These are phyloP conservation scores for Penelope pileata DNA, from an alignment of 2,113 vertebrate genomes.

Conservation along the genomic window DNA sequence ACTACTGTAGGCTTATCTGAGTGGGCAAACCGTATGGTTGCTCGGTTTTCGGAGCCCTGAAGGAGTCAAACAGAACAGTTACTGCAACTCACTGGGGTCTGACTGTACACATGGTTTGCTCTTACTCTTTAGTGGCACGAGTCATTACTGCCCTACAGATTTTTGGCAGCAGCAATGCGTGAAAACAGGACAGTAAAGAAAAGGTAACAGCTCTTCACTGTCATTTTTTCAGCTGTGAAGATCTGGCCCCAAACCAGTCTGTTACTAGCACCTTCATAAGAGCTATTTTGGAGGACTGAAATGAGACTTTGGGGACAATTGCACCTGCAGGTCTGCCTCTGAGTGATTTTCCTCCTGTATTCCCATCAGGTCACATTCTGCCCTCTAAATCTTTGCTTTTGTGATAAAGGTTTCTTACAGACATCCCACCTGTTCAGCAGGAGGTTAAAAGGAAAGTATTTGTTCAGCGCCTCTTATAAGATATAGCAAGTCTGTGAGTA, in stretches of 20 bases:
- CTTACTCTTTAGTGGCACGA: neutral
- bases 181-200: neutral
- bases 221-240: neutral
- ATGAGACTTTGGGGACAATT: neutral
- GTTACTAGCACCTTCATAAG: neutral
- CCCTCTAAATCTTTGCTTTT: neutral
- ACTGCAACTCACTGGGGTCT: neutral
- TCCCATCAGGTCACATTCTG: neutral
- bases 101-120: neutral
- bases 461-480: accelerated
- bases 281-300: neutral
- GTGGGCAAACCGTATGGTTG: neutral
- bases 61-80: neutral
- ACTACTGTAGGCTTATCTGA: conserved; percentile 22
- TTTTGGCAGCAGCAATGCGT: neutral
- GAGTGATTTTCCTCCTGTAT: neutral
- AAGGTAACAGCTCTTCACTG: neutral
- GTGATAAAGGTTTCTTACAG: neutral
- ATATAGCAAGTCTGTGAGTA: neutral
- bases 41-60: neutral
- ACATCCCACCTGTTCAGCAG: neutral
- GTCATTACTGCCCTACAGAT: neutral
- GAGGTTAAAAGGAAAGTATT: neutral
- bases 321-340: neutral
- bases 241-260: neutral